These are phyloP conservation scores for Pherbina coryleti DNA, from an alignment of 2,888 invertebrate genomes.

Conservation along the genomic window DNA sequence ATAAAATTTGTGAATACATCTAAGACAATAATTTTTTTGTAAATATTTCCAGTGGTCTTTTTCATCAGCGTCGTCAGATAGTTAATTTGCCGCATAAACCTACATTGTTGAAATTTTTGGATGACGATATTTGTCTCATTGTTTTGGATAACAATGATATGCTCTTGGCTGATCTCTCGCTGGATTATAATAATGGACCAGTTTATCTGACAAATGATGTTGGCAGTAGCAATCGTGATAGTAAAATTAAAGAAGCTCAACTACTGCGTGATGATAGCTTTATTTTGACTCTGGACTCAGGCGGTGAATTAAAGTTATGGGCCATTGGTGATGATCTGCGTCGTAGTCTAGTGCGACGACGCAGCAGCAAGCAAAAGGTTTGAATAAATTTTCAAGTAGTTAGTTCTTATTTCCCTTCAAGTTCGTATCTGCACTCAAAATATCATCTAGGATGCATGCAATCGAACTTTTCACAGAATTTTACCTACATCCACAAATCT, in stretches of 20 bases:
- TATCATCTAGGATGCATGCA: too few species aligned
- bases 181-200: conserved; percentile 57
- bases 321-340: conserved; percentile 56
- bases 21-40: neutral
- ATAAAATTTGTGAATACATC: neutral
- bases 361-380: conserved; percentile 49
- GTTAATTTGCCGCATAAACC: conserved; percentile 60
- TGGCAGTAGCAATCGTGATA: conserved; percentile 13
- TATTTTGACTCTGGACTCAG: conserved; percentile 62
- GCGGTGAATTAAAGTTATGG: conserved; percentile 65
- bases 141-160: conserved; percentile 59
- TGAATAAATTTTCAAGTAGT: neutral
- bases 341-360: conserved; percentile 50
- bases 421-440: too few species aligned
- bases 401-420: too few species aligned
- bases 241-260: conserved; percentile 56
- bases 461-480: too few species aligned
- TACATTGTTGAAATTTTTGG: conserved; percentile 57
- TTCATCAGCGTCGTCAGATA: conserved; percentile 66
- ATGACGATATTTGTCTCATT: conserved; percentile 63
- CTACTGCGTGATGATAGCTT: conserved; percentile 59
- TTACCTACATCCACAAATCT: too few species aligned
- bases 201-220: conserved; percentile 56
- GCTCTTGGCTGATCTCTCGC: conserved; percentile 62
- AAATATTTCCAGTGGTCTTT: conserved; percentile 66